Percentiles rank a stretch among this genome's conserved stretches.
These are phyloP conservation scores for Drosophila equinoxialis DNA, from an alignment of 1,140 invertebrate species.

Conservation along the genomic window DNA sequence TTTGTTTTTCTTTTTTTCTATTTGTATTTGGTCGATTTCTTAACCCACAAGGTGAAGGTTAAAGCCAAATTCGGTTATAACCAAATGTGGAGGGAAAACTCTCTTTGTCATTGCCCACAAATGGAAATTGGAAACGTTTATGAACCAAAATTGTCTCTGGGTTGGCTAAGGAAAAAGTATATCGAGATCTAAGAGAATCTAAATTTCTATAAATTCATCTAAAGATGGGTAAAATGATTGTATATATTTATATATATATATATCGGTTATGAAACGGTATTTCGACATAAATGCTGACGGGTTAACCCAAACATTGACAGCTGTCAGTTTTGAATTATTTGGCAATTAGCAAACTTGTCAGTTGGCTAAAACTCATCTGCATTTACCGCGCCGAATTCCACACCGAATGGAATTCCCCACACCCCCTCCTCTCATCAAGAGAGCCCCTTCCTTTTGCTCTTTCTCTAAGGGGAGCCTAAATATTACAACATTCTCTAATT, in stretches of 20 bases:
- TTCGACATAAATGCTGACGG: background rate
- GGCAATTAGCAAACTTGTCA: slow-evolving; percentile 9
- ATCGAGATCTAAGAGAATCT: too few relatives aligned
- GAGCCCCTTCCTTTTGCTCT: background rate
- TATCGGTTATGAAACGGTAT: slow-evolving; percentile 7
- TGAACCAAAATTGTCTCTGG: too few relatives aligned
- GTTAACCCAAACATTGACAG: slow-evolving; percentile 14
- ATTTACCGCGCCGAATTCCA: background rate
- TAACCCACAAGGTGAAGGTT: slow-evolving; percentile 75
- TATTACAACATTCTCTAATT: slow-evolving; percentile 68
- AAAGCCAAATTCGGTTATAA: slow-evolving; percentile 12
- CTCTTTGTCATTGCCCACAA: background rate
- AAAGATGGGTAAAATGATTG: too few relatives aligned
- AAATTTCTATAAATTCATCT: too few relatives aligned
- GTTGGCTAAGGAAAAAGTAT: too few relatives aligned
- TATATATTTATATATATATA: too few relatives aligned
- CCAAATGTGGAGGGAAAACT: slow-evolving; percentile 1
- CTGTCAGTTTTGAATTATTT: slow-evolving; percentile 42
- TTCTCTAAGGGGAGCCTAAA: background rate
- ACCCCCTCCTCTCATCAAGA: background rate
- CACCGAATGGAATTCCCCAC: background rate
- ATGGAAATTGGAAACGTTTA: too few relatives aligned
- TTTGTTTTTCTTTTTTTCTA: slow-evolving; percentile 15
- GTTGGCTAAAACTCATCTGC: slow-evolving; percentile 1
- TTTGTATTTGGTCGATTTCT: slow-evolving; percentile 21